Conservation (phyloP, 2,113 vertebrate genomes). For the Cyphomyrus plagiostoma region DNA sequence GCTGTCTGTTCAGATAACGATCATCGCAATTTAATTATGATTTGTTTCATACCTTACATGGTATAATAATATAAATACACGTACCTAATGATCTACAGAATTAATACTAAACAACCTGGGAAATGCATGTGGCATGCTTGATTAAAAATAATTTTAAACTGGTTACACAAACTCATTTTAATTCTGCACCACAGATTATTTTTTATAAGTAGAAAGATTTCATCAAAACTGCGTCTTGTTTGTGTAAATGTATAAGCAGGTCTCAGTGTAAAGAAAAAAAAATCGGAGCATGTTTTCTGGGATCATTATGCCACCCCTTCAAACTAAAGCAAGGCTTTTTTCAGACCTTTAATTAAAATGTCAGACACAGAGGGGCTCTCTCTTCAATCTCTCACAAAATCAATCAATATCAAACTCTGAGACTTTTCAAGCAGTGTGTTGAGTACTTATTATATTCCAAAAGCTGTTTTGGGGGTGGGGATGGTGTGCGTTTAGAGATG, state of each 20-base stretch:
- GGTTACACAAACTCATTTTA: not conserved
- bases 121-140: not conserved
- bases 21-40: not conserved
- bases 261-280: not conserved
- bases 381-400: conserved; percentile 28
- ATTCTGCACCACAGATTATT: not conserved
- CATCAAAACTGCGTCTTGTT: not conserved
- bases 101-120: not conserved
- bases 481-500: not conserved
- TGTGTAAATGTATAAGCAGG: not conserved
- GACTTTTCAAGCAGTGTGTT: conserved; percentile 13
- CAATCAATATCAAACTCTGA: conserved; percentile 34
- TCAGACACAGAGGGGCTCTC: conserved; percentile 23
- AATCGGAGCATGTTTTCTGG: not conserved
- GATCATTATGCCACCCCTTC: conserved; percentile 12
- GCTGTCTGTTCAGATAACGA: not conserved
- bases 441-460: conserved; percentile 20
- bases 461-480: conserved; percentile 15
- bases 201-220: conserved; percentile 10
- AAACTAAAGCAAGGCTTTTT: conserved; percentile 23
- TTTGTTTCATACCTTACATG: not conserved
- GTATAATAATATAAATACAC: not conserved
- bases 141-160: not conserved
- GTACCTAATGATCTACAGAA: not conserved
- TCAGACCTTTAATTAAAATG: conserved; percentile 35